Evolutionary conservation across 2,113 vertebrate genomes (phyloP).

Genomic region (Nothocercus nigrocapillus): DNA sequence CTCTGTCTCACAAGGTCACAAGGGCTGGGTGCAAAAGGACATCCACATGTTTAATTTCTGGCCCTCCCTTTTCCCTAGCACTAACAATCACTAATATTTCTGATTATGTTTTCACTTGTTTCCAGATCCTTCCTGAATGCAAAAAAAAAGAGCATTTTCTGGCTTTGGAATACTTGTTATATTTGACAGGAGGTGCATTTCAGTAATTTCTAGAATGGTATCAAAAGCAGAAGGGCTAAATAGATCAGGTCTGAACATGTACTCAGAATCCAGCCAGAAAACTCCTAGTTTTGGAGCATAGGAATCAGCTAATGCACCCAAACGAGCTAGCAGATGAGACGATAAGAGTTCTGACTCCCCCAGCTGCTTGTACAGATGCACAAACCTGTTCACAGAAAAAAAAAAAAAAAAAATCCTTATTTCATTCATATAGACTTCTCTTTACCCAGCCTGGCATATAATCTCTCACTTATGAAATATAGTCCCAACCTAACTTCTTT

Average conservation of each 20-base stretch:
- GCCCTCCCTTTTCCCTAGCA: no score
- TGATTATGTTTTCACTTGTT: not conserved
- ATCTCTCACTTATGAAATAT: not conserved
- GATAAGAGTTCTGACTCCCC: not conserved
- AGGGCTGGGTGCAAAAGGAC: not conserved
- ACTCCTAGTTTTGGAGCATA: not conserved
- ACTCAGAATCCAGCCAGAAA: not conserved
- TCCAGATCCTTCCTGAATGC: not conserved
- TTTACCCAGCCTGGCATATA: not conserved
- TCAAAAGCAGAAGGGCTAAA: not conserved
- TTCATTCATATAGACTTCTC: not conserved
- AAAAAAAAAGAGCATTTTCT: not conserved
- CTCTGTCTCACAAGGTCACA: not conserved
- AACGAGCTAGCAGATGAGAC: not conserved
- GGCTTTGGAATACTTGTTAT: not conserved
- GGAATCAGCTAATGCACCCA: not conserved
- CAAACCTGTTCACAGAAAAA: rapidly evolving
- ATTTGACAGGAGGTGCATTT: not conserved
- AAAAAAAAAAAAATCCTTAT: no score
- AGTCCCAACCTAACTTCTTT: not conserved
- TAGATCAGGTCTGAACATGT: not conserved
- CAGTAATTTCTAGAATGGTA: not conserved
- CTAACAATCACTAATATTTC: no score
- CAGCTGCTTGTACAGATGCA: not conserved
- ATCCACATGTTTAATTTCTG: not conserved